Conservation (phyloP, 2,113 vertebrate genomes). For the Sprattus sprattus region DNA sequence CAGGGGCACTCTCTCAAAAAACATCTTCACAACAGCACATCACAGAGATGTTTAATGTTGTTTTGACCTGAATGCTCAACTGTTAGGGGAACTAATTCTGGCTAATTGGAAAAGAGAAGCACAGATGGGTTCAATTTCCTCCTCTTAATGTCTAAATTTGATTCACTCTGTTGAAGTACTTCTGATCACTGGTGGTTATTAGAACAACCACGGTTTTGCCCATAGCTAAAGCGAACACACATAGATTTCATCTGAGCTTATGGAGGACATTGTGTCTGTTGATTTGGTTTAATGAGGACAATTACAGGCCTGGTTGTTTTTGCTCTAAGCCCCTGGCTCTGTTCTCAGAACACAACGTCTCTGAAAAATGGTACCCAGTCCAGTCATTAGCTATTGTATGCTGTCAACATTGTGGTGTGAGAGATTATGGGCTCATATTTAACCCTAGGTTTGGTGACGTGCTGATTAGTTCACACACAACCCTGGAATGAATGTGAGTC, state of each 20-base stretch:
- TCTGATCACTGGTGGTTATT: neutral
- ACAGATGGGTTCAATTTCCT: slow-evolving; percentile 14
- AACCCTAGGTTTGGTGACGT: slow-evolving; percentile 1
- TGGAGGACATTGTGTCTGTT: slow-evolving; percentile 10
- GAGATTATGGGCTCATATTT: slow-evolving; percentile 4
- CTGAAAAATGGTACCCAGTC: neutral
- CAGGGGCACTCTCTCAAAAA: neutral
- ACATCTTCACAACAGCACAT: neutral
- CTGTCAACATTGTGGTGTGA: neutral
- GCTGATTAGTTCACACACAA: slow-evolving; percentile 6
- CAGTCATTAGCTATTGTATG: neutral
- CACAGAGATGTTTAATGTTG: neutral
- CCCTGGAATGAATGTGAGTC: neutral
- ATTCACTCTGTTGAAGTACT: neutral
- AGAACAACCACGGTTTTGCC: neutral
- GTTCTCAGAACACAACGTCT: neutral
- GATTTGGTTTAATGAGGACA: slow-evolving; percentile 14
- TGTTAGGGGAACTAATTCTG: neutral
- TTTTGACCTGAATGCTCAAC: neutral
- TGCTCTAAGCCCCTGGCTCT: neutral
- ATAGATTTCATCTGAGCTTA: neutral
- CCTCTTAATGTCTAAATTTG: slow-evolving; percentile 8
- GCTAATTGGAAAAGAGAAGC: neutral
- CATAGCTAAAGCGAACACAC: slow-evolving; percentile 18
- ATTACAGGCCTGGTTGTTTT: slow-evolving; percentile 10